Conservation (phyloP, 2,888 invertebrate genomes). For the Campoplex capitator region DNA sequence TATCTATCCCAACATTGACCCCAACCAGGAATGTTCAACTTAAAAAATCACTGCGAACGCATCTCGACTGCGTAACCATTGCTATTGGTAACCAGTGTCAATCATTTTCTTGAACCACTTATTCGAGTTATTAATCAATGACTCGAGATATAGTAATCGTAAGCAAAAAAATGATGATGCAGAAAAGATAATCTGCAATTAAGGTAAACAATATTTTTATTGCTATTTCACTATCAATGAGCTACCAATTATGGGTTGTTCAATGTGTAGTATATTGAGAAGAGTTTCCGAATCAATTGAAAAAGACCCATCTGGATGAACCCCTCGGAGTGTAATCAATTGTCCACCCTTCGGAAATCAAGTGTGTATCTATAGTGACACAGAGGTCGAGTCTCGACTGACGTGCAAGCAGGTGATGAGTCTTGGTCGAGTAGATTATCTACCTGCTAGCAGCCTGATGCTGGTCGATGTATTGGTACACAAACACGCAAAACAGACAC, state of each 20-base stretch:
- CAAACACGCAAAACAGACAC: slow-evolving; percentile 17
- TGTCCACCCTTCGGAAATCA: slow-evolving; percentile 56
- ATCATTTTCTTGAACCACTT: no score
- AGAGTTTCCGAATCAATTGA: slow-evolving; percentile 41
- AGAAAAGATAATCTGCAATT: background rate
- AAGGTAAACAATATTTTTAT: background rate
- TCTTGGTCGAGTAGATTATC: slow-evolving; percentile 68
- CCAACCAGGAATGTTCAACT: no score
- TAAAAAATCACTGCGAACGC: no score
- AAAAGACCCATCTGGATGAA: slow-evolving; percentile 38
- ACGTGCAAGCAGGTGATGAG: slow-evolving; percentile 65
- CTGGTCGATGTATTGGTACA: slow-evolving; percentile 47
- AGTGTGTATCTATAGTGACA: slow-evolving; percentile 48
- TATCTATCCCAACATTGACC: no score
- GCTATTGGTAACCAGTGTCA: no score
- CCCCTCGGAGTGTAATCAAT: slow-evolving; percentile 61
- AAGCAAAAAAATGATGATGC: background rate
- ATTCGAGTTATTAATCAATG: background rate
- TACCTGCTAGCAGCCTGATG: slow-evolving; percentile 66
- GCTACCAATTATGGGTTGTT: slow-evolving; percentile 23
- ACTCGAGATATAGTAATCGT: background rate
- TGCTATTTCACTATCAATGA: background rate
- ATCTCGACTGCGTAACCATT: no score
- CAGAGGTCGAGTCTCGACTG: slow-evolving; percentile 47
- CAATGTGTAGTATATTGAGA: slow-evolving; percentile 4